Percentiles rank a stretch among this genome's conserved stretches.
phyloP scores from a whole-genome alignment of 2,888 invertebrate genomes.

The Ophion ventricosus region DNA sequence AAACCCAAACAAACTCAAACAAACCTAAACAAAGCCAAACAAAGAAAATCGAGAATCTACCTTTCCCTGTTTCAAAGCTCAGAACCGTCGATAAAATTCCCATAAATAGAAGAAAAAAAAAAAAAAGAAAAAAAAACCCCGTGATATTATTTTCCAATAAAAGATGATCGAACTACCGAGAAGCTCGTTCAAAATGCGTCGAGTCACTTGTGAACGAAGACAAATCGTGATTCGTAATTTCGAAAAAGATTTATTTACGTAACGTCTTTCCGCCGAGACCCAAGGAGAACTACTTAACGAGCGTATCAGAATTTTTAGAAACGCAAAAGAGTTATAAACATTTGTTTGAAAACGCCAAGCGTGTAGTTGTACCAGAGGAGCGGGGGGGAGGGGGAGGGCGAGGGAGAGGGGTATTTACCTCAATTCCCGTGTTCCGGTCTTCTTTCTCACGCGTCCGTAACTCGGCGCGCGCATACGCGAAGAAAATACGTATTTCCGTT shows the following conservation, averaged over 20 bases:
- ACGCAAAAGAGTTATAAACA: not conserved
- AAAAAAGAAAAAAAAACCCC: not conserved
- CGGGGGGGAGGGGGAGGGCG: not conserved
- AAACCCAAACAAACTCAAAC: too few relatives aligned
- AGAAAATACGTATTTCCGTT: conserved; percentile 3
- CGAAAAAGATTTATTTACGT: conserved; percentile 32
- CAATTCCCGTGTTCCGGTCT: conserved; percentile 46
- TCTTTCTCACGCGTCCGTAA: conserved; percentile 42
- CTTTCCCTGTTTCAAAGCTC: too few relatives aligned
- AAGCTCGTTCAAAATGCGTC: conserved; percentile 12
- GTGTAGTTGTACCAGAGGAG: too few relatives aligned
- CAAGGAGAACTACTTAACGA: not conserved
- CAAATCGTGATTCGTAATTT: conserved; percentile 8
- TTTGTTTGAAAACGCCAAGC: not conserved
- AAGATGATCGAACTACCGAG: not conserved
- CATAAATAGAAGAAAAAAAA: not conserved
- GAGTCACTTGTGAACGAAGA: not conserved
- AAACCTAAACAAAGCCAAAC: too few relatives aligned
- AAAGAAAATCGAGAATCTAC: too few relatives aligned
- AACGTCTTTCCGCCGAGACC: not conserved
- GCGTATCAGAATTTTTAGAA: too few relatives aligned
- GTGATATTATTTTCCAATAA: not conserved
- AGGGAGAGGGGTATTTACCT: conserved; percentile 25
- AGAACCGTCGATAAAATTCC: not conserved
- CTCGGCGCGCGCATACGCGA: conserved; percentile 55